Percentiles rank a stretch among this genome's conserved stretches.
These are phyloP conservation scores for Drosophila subpulchrella DNA, from an alignment of 1,140 invertebrate genomes.

Conservation along the genomic window DNA sequence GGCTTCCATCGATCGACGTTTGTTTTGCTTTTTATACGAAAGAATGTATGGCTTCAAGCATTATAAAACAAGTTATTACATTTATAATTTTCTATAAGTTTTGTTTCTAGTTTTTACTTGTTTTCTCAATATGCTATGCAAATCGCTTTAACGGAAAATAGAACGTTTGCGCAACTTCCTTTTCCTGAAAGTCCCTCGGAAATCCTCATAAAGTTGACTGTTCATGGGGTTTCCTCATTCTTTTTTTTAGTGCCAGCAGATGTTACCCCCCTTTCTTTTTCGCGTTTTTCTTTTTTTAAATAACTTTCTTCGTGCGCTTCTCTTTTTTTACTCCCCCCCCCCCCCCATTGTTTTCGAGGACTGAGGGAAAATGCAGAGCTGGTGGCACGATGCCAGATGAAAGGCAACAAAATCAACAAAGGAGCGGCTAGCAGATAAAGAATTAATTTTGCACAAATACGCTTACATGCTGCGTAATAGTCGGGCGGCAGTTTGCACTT, in stretches of 20 bases:
- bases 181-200: background rate
- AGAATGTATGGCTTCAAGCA: too few species aligned
- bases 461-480: slow-evolving; percentile 74
- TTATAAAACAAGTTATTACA: too few species aligned
- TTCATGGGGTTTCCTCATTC: background rate
- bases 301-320: slow-evolving; percentile 47
- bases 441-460: slow-evolving; percentile 73
- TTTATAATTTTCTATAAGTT: too few species aligned
- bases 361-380: slow-evolving; percentile 1
- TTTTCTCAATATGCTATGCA: slow-evolving; percentile 2
- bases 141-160: background rate
- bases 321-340: background rate
- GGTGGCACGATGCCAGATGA: slow-evolving; percentile 27
- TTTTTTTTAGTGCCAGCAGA: slow-evolving; percentile 14
- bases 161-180: background rate
- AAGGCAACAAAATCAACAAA: slow-evolving; percentile 40
- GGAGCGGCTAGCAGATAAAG: slow-evolving; percentile 41
- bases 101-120: background rate
- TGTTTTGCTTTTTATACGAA: too few species aligned
- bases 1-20: background rate
- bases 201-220: slow-evolving; percentile 16
- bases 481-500: slow-evolving; percentile 39
- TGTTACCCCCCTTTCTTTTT: background rate
- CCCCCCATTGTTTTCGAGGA: slow-evolving; percentile 57
- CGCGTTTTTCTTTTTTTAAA: slow-evolving; percentile 44